Conservation (phyloP, 1,140 invertebrate species). For the Sarcophaga peregrina region DNA sequence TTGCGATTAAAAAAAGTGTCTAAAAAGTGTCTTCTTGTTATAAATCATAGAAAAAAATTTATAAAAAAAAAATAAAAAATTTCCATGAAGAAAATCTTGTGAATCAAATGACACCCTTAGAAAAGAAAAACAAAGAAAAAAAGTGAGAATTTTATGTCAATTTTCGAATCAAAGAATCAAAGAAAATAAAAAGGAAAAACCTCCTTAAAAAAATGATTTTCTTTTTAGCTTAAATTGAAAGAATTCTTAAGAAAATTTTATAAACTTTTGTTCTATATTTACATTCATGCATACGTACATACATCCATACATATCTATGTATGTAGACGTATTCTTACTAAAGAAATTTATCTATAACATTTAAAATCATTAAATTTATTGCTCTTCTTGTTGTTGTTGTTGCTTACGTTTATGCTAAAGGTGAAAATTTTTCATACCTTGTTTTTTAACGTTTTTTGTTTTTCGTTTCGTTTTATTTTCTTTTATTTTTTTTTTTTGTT, state of each 20-base stretch:
- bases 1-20: background rate
- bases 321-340: no score
- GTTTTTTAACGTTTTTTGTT: background rate
- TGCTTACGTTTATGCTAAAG: background rate
- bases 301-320: background rate
- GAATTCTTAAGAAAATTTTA: background rate
- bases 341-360: background rate
- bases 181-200: background rate
- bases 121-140: constrained; percentile 17
- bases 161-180: background rate
- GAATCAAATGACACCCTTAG: constrained; percentile 33
- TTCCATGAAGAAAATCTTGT: constrained; percentile 6
- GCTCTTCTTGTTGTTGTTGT: background rate
- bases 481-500: no score
- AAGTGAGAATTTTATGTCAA: background rate
- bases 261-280: constrained; percentile 2
- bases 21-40: background rate
- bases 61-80: background rate
- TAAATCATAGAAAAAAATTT: background rate
- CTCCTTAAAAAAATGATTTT: background rate
- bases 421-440: constrained; percentile 19
- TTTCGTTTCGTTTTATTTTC: background rate
- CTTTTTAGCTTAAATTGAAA: background rate
- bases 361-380: background rate
- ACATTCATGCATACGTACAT: background rate